Base-by-base conservation (phyloP, 2,888 invertebrate species). In the Yponomeuta evonymella region DNA sequence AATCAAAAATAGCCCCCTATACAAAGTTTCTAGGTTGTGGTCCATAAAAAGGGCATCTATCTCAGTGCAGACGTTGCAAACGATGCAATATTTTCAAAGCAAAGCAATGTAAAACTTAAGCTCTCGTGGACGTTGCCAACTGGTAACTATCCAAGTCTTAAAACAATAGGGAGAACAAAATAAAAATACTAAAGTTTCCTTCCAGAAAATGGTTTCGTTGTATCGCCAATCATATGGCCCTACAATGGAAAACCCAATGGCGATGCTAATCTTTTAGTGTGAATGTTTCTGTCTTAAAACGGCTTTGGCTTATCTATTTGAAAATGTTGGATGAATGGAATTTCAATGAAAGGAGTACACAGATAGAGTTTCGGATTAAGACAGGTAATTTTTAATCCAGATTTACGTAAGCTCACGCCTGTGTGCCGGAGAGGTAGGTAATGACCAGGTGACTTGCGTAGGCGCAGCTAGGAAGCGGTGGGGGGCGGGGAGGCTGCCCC, bases 81-180 rank as follows among this genome's bases (percentile, higher is more conserved):
- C 64, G 48, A 70, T 70, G 65, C 70, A 70, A 70, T 70, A 70
- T 11, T 70, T 70, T 70, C 64, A 29, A 48, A 65, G 65, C 65
- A 29, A 36, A 64, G 70, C 70, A 70, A 70, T 65, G 65, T 70
- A 65, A 65, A 70, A 70, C 65, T 65, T 65, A 70, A 65, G 70
- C 70, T 65, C 70, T 70, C 29, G 70, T 63, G 64, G 65, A 48
- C 12, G 29, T 48, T 70, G 70, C 70, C 70, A 70, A 48, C 70
- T 70, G 70, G 70, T 70, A 48, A 33, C 48, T 29, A 64, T 70
- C 70, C 70, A 70, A 70, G 65, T 70, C 70, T 70, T 65, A 65
- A 65, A 70, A 70, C 70, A 70, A 70, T 70, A 70, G 65, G 33
- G 23, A 62, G 48, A 65, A 65, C 62, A 65, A 63, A 58, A 48